Base-by-base conservation (phyloP, 2,113 vertebrate species). In the Dascyllus trimaculatus region DNA sequence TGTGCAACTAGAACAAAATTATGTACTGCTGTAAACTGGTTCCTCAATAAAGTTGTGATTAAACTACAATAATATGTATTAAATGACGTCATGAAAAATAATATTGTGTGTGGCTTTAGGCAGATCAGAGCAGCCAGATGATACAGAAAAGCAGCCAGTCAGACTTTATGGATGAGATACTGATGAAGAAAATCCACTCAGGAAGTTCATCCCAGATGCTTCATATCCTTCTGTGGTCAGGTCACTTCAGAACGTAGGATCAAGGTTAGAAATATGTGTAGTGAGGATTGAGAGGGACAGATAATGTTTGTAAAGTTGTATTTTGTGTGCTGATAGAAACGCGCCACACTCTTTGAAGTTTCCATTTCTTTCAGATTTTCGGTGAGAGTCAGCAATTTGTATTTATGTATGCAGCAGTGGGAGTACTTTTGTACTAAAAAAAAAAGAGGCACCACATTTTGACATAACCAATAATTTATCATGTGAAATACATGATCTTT, bases 1-100 rank as follows among this genome's bases (percentile, higher is more conserved):
- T 84, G 67, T 86, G 62, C 71, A 80, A 70, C 54, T 59, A 68
- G 57, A 66, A 59, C 13, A 74, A 32, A 45, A 22, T 21, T 65
- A 24, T 75, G 60, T 57, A 67, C 52, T 70, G 75, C 52, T 88
- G 75, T 87, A 75, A 84, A 75, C 60, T 63, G 51, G 22, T 71
- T 81, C 66, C 49, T 81, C 60, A 92, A 90, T 91, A 93, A 93
- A 91, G 61, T 60, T 75, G 58, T 71, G 73, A 65, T 72, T 5
- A 49, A 73, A 71, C 22, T 17, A 57, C n/a, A 65, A 38, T 75
- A 22, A 65, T 25, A 48, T 35, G 52, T 35, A 24, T 66, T 61
- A 7, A 24, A n/a, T 74, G 19, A 43, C 61, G n/a, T 76, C 9
- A 11, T 68, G 35, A 29, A 11, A 38, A 22, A 35, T 46, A 2